Evolutionary conservation across 1,140 invertebrate genomes (phyloP).

Genomic region (Steinernema feltiae): DNA sequence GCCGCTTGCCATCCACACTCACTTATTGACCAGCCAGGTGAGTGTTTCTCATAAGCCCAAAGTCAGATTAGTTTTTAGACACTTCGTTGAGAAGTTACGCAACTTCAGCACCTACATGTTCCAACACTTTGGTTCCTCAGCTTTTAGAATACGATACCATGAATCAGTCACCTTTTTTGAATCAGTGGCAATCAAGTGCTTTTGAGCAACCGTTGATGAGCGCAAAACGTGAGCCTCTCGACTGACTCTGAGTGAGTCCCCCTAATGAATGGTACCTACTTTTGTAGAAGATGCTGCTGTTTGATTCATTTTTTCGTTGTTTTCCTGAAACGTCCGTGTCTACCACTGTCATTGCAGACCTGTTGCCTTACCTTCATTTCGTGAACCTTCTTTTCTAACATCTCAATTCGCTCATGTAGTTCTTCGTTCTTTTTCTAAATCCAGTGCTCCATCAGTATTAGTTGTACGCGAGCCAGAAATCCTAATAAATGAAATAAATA

Average conservation of each 20-base stretch:
- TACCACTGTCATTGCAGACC: background rate
- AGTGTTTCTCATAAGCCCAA: background rate
- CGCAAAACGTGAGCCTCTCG: background rate
- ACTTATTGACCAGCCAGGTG: background rate
- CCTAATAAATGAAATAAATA: background rate
- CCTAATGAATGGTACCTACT: background rate
- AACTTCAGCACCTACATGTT: background rate
- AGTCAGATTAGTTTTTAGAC: background rate
- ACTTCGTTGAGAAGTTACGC: background rate
- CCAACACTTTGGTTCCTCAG: background rate
- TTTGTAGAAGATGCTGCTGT: background rate
- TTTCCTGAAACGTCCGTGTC: background rate
- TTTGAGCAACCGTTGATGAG: background rate
- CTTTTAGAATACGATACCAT: background rate
- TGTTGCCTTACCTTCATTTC: conserved; percentile 6
- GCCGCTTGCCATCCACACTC: background rate
- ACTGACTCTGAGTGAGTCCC: background rate
- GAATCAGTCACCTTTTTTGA: background rate
- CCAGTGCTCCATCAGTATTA: conserved; percentile 11
- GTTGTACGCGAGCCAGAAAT: conserved; percentile 7
- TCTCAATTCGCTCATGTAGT: conserved; percentile 19
- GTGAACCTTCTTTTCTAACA: conserved; percentile 14
- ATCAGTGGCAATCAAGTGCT: background rate
- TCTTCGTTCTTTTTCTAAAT: conserved; percentile 32
- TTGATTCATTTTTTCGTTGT: background rate